phyloP scores from a whole-genome alignment of 1,140 invertebrate genomes.

The Lepeophtheirus salmonis region DNA sequence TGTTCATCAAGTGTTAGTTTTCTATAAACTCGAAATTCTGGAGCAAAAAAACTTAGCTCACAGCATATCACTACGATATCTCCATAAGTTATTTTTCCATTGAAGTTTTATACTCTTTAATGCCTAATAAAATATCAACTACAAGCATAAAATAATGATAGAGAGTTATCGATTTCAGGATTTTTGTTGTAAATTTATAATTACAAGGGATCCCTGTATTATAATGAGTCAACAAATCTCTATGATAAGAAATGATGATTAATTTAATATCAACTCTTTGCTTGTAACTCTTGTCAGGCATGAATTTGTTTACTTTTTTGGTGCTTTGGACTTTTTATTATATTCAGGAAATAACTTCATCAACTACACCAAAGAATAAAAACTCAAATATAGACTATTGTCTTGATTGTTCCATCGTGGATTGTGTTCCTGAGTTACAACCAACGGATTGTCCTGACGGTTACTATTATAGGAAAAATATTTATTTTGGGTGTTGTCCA shows the following conservation, averaged over 20 bases:
- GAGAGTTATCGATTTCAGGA: too few relatives aligned
- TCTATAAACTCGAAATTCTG: too few relatives aligned
- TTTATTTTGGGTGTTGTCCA: neutral
- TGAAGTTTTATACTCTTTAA: too few relatives aligned
- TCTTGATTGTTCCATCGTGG: neutral
- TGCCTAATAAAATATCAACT: too few relatives aligned
- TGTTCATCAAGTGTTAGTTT: too few relatives aligned
- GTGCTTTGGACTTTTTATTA: too few relatives aligned
- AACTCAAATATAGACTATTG: neutral
- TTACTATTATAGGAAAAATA: neutral
- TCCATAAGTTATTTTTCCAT: too few relatives aligned
- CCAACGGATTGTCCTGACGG: neutral
- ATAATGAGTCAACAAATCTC: neutral
- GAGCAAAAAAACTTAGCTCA: too few relatives aligned
- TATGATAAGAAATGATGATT: neutral
- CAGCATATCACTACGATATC: too few relatives aligned
- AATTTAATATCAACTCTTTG: neutral
- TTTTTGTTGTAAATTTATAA: neutral
- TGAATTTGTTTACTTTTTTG: too few relatives aligned
- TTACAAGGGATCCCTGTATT: neutral
- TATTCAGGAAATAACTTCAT: neutral
- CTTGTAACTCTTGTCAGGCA: too few relatives aligned
- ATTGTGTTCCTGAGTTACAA: conserved; percentile 2
- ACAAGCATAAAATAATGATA: too few relatives aligned
- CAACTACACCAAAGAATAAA: neutral